Evolutionary conservation across 2,888 invertebrate genomes (phyloP).

Genomic region (Yponomeuta malinellus): DNA sequence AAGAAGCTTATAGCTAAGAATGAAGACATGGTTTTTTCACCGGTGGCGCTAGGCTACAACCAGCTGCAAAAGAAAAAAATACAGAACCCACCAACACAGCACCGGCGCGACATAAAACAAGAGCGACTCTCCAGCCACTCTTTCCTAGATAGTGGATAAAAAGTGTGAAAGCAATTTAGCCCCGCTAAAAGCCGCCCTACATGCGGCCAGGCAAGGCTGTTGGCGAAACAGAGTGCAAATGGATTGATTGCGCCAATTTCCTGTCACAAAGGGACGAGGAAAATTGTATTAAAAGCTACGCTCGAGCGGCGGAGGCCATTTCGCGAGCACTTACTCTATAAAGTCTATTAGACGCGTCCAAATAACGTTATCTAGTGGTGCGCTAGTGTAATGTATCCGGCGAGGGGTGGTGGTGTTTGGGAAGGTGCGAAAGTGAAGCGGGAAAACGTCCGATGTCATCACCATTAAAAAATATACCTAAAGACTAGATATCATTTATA

Average conservation of each 20-base stretch:
- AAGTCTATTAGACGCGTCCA: slow-evolving; percentile 68
- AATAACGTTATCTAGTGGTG: slow-evolving; percentile 70
- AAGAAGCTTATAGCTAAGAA: too few species aligned
- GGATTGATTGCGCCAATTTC: slow-evolving; percentile 76
- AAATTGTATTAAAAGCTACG: slow-evolving; percentile 74
- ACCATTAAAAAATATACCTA: too few species aligned
- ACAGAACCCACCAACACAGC: not conserved
- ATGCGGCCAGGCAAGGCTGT: slow-evolving; percentile 42
- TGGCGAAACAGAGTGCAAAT: slow-evolving; percentile 77
- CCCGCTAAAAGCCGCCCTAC: slow-evolving; percentile 48
- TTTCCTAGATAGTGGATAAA: slow-evolving; percentile 22
- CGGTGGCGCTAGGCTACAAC: too few species aligned
- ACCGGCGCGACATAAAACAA: not conserved
- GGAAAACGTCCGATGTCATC: not conserved
- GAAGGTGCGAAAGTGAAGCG: not conserved
- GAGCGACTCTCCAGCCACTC: not conserved
- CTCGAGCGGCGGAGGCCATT: slow-evolving; percentile 59
- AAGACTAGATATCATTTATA: too few species aligned
- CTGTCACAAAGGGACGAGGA: slow-evolving; percentile 65
- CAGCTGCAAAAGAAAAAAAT: not conserved
- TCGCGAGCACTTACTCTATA: slow-evolving; percentile 72
- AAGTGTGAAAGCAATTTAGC: slow-evolving; percentile 43
- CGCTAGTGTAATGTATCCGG: slow-evolving; percentile 33
- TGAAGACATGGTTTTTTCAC: too few species aligned
- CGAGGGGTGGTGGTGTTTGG: slow-evolving; percentile 13